Evolutionary conservation across 37 sponge, comb jelly and placozoan genomes (phyloP), one percentile per base, ranked within the genome.

Genomic region (Aplysina aerophoba): DNA sequence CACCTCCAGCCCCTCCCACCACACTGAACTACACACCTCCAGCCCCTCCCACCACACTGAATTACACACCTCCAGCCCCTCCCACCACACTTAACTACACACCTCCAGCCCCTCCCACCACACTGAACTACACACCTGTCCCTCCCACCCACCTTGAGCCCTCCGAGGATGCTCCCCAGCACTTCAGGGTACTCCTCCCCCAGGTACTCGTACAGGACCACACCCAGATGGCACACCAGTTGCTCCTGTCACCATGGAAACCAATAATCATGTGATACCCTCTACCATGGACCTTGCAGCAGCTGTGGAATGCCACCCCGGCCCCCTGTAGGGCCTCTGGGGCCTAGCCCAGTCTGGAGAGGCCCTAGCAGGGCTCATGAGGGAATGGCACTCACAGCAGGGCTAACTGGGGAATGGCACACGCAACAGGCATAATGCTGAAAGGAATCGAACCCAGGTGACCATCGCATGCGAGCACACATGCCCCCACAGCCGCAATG

Each of bases 151-250:
- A 88, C 92, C 86, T 98, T 98, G 22, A 98, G 90, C 57, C 93
- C 99, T 24, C 92, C 99, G 14, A 98, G 91, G 24, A 98, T 98
- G 81, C 96, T 96, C 6, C 99, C 99, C 81, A 98, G 86, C 21
- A 98, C 99, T 68, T 98, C 99, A 3, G 99, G 99, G 69, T 98
- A 98, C 81, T 98, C 99, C 56, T 98, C 99, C 20, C 99, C 99
- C 0, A 98, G 96, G 58, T 98, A 98, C 83, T 98, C 99, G 73
- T 98, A 98, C 63, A 98, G 85, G 0, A 98, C 96, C 13, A 98
- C 94, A 38, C 99, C 99, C 75, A 98, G 87, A 82, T 98, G 99
- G 59, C 95, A 89, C 19, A 98, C 85, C 53, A 98, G 93, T 69
- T 98, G 96, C 85, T 98, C 99, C 91, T 97, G 73, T 35, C 80